Percentiles rank a stretch among this genome's conserved stretches.
phyloP scores from a whole-genome alignment of 2,113 vertebrate genomes.

The Prionailurus viverrinus region DNA sequence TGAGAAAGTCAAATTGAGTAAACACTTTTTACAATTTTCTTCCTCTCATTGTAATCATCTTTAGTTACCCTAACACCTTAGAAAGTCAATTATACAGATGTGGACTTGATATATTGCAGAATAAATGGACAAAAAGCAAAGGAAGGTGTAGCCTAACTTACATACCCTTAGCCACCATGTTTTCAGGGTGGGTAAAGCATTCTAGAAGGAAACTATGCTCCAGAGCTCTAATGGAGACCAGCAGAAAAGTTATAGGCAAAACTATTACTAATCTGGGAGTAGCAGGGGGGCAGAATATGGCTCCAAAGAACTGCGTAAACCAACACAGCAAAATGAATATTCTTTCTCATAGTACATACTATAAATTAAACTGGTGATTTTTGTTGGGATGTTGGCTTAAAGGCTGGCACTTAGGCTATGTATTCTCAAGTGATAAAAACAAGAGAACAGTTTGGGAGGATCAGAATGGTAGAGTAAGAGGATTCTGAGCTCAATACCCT shows the following conservation, averaged over 20 bases:
- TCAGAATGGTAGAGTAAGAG: not conserved
- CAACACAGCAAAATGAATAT: not conserved
- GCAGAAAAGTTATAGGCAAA: not conserved
- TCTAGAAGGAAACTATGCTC: not conserved
- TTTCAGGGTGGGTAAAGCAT: not conserved
- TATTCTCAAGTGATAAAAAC: slow-evolving; percentile 27
- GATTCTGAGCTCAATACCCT: not conserved
- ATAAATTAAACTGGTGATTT: not conserved
- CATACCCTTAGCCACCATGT: not conserved
- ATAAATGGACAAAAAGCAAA: not conserved
- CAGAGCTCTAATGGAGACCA: not conserved
- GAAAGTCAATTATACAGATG: not conserved
- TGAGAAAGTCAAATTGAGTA: not conserved
- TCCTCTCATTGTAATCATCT: not conserved
- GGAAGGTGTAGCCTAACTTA: not conserved
- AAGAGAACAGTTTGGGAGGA: not conserved
- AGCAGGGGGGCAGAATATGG: not conserved
- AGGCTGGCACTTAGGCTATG: not conserved
- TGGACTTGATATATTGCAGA: not conserved
- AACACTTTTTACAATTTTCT: not conserved
- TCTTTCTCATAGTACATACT: not conserved
- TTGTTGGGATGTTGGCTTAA: not conserved
- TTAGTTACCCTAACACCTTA: not conserved
- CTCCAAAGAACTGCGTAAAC: not conserved
- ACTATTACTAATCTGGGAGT: not conserved